Base-by-base conservation (phyloP, 2,888 invertebrate genomes). In the Eupeodes latifasciatus region DNA sequence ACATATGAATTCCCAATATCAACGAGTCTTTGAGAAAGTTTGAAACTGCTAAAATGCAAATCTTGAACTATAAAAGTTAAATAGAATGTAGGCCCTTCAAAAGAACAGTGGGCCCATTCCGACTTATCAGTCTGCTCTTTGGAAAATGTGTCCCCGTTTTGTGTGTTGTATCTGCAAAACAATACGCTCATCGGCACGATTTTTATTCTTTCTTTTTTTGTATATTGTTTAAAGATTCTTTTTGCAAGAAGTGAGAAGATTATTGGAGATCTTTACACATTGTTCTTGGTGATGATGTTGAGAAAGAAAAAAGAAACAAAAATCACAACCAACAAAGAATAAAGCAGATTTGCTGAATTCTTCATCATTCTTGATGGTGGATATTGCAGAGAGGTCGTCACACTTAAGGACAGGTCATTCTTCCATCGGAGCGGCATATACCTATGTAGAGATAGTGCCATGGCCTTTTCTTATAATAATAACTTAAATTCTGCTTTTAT, bases 351-450 rank as follows among this genome's bases (percentile, higher is more conserved):
- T 74, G 72, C 66, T 62, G 69, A 69, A 40, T 53, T 69, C 80
- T 71, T 75, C 75, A 85, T 76, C 67, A n/a, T 67, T 3, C n/a
- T 61, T 6, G 14, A 14, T 51, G n/a, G 14, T 44, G 59, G 51
- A 47, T 62, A 16, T 66, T 49, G 47, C 27, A 44, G 34, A 77
- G 77, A 85, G 85, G 81, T 81, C 85, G 77, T 81, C 85, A 81
- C 77, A 81, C 85, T 74, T 77, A 77, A 81, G 81, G 85, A 85
- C 81, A 81, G 81, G 81, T 85, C 85, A 85, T 81, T 85, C 77
- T 27, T 47, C 27, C 27, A 27, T 27, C 27, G 27, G 27, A 27
- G 27, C 66, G 40, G 40, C 40, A 40, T 49, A 34, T 57, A 10
- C 57, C 57, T 5, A 27, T 4, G 10, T 7, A 53, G 7, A 53